Evolutionary conservation across 2,888 invertebrate species (phyloP).

Genomic region (Polydesmus complanatus): DNA sequence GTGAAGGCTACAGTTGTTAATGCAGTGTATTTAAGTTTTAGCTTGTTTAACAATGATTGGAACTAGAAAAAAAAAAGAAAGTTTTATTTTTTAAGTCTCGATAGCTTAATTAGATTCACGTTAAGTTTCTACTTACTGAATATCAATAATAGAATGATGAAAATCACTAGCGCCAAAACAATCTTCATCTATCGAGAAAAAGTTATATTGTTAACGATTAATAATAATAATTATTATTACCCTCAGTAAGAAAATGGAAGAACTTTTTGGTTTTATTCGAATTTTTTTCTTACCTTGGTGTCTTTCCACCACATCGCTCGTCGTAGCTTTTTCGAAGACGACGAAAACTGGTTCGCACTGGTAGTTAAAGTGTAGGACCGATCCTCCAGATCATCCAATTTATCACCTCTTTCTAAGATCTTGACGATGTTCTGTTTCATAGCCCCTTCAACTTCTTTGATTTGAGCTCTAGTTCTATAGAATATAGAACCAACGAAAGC

Average conservation of each 20-base stretch:
- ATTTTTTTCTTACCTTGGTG: neutral
- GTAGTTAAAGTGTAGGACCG: slow-evolving; percentile 11
- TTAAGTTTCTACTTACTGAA: slow-evolving; percentile 6
- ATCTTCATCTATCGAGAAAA: slow-evolving; percentile 14
- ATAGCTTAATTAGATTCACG: neutral
- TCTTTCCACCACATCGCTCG: slow-evolving; percentile 16
- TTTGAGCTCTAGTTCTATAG: slow-evolving; percentile 13
- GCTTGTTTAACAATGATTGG: slow-evolving; percentile 2
- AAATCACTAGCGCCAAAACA: slow-evolving; percentile 13
- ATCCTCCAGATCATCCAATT: slow-evolving; percentile 14
- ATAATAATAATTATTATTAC: neutral
- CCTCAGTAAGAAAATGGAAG: neutral
- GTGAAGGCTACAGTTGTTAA: no score
- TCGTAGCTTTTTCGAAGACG: slow-evolving; percentile 8
- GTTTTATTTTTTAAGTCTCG: neutral
- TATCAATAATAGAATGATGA: slow-evolving; percentile 14
- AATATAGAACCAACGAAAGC: neutral
- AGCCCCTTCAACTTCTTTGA: slow-evolving; percentile 15
- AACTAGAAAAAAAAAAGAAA: neutral
- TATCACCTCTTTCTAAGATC: slow-evolving; percentile 16
- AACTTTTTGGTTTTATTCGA: slow-evolving; percentile 9
- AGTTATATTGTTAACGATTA: no score
- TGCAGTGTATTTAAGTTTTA: neutral
- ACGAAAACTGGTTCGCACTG: slow-evolving; percentile 11
- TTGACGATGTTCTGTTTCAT: slow-evolving; percentile 16